Conservation (phyloP, 2,797 vertebrate species). For the Alca torda region DNA sequence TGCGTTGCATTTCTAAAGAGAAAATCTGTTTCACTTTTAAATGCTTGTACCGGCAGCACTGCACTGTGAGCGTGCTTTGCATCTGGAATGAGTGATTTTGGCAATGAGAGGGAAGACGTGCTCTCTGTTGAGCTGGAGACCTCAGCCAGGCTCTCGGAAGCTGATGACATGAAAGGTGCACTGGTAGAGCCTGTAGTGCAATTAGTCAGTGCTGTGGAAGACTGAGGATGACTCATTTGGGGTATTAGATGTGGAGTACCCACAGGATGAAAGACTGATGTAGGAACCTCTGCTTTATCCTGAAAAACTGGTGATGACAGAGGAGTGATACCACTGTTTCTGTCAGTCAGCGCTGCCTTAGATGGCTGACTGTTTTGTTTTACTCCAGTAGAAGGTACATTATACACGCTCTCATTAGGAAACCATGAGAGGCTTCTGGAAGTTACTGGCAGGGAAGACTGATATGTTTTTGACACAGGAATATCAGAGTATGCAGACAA, state of each 20-base stretch:
- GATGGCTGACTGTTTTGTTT: background rate
- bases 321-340: background rate
- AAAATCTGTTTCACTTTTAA: background rate
- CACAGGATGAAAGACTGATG: background rate
- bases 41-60: background rate
- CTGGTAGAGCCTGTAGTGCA: background rate
- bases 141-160: slow-evolving; percentile 20
- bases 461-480: background rate
- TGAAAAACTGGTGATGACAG: background rate
- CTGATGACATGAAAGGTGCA: slow-evolving; percentile 1
- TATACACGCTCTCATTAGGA: background rate
- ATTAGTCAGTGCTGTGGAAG: background rate
- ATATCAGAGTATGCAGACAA: background rate
- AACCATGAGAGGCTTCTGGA: slow-evolving; percentile 2
- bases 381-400: background rate
- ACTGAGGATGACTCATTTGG: background rate
- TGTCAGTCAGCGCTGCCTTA: background rate
- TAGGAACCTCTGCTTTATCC: background rate
- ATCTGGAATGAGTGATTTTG: background rate
- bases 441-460: background rate
- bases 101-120: background rate
- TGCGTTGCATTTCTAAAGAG: background rate
- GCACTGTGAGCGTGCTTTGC: background rate
- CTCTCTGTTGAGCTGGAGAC: slow-evolving; percentile 6
- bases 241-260: background rate